A percentile compares a stretch with the other conserved stretches of the same genome.
phyloP scores from a whole-genome alignment of 1,140 invertebrate genomes.

The Mamestra configurata region DNA sequence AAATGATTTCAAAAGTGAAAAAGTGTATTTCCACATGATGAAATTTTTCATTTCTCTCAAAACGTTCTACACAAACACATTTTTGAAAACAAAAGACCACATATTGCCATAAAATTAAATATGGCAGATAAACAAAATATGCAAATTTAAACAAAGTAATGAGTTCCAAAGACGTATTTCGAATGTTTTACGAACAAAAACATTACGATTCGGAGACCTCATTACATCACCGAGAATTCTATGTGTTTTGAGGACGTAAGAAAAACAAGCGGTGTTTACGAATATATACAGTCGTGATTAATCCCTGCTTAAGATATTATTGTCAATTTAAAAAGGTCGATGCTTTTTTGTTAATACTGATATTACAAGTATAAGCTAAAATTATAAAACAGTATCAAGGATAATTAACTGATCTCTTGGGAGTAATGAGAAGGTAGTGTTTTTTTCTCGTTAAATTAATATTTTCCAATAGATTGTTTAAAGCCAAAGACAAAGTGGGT shows the following conservation, averaged over 20 bases:
- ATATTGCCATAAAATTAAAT: background rate
- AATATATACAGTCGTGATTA: slow-evolving; percentile 29
- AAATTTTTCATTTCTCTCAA: too few species aligned
- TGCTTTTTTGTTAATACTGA: too few species aligned
- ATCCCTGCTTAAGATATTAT: slow-evolving; percentile 25
- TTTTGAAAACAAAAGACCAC: background rate
- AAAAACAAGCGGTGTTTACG: slow-evolving; percentile 12
- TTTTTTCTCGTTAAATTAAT: too few species aligned
- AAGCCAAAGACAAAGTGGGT: too few species aligned
- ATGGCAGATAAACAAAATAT: background rate
- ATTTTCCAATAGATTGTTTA: too few species aligned
- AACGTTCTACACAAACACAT: too few species aligned
- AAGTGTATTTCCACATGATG: too few species aligned
- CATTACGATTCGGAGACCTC: slow-evolving; percentile 21
- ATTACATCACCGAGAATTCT: slow-evolving; percentile 1
- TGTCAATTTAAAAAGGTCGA: background rate
- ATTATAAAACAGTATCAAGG: too few species aligned
- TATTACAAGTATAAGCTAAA: too few species aligned
- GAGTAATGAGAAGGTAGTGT: too few species aligned
- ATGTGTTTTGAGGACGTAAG: slow-evolving; percentile 15
- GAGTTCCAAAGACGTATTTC: slow-evolving; percentile 16
- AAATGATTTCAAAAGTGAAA: too few species aligned
- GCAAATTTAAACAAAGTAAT: slow-evolving; percentile 26
- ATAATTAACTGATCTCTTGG: too few species aligned
- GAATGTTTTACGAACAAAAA: slow-evolving; percentile 32